Base-by-base conservation (phyloP, 2,113 vertebrate species). In the Brachypodius melanocephalos region DNA sequence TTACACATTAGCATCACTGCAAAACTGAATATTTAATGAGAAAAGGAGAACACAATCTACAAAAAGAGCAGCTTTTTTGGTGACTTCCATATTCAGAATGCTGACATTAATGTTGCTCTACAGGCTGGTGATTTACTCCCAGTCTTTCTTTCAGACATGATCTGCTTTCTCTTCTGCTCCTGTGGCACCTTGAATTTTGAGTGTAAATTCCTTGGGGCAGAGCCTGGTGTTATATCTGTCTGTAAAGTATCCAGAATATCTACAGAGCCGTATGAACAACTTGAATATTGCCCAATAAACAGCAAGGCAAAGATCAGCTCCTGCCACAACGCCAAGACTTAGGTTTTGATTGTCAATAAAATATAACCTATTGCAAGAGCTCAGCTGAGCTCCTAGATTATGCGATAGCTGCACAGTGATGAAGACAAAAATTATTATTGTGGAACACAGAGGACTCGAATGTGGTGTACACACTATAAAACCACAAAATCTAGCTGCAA, bases 281-380 rank as follows among this genome's bases (percentile, higher is more conserved):
- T 67, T 92, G 61, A 93, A 87, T 83, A 88, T 49, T 69, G 40
- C 51, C 87, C 52, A 79, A 59, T 87, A 96, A 96, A 88, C 67
- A 63, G 34, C 59, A 88, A 85, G 67, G 93, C 45, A 77, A 88
- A 93, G 55, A 90, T 83, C 78, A 85, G 21, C 59, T 80, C 28
- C 90, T 86, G 59, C 40, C 49, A 67, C 49, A 51, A 38, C 0
- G 1, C 42, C 58, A 80, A 88, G 58, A 80, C 89, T 83, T 74
- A 74, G 45, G 83, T 83, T 58, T 75, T 80, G 85, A 58, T 59
- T 62, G 76, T 86, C 88, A 77, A 32, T 94, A 78, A 95, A 96
- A 95, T 72, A 90, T 69, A 85, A 88, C 74, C 67, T 88, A 82
- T 58, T 65, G 20, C 81, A 90, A 85, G 36, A 80, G 38, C 78